phyloP scores from a whole-genome alignment of 2,797 vertebrate genomes.

The Gadopsis bispinosus region DNA sequence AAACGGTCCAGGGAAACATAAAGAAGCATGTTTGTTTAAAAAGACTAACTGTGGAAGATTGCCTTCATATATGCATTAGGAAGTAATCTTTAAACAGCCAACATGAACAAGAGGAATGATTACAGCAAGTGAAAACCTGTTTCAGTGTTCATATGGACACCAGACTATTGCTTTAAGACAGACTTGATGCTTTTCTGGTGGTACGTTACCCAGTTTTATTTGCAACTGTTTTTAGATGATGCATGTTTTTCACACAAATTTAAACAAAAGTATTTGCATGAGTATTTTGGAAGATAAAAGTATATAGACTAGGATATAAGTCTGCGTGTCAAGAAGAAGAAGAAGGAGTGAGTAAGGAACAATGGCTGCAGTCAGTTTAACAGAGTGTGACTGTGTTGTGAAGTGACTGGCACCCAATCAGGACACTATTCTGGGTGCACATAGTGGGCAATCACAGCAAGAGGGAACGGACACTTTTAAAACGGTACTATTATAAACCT shows the following conservation, averaged over 20 bases:
- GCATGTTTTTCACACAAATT: background rate
- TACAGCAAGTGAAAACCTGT: too few relatives aligned
- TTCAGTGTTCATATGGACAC: too few relatives aligned
- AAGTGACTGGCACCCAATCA: background rate
- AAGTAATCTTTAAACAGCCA: too few relatives aligned
- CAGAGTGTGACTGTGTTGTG: background rate
- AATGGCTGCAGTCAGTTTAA: constrained; percentile 8
- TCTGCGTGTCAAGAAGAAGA: background rate
- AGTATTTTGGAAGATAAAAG: too few relatives aligned
- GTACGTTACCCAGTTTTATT: background rate
- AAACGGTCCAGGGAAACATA: too few relatives aligned
- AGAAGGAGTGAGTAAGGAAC: background rate
- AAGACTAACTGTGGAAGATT: too few relatives aligned
- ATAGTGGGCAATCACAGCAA: background rate
- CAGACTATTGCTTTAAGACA: too few relatives aligned
- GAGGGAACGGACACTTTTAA: background rate
- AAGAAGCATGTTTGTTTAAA: too few relatives aligned
- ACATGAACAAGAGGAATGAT: too few relatives aligned
- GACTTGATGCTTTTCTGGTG: too few relatives aligned
- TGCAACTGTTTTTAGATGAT: background rate
- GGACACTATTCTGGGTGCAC: background rate
- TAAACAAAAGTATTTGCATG: background rate
- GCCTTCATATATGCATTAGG: too few relatives aligned
- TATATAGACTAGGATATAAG: background rate
- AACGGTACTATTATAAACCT: background rate